Evolutionary conservation across 2,888 invertebrate species (phyloP), one percentile per base, ranked within the genome.

Genomic region (Unio pictorum): DNA sequence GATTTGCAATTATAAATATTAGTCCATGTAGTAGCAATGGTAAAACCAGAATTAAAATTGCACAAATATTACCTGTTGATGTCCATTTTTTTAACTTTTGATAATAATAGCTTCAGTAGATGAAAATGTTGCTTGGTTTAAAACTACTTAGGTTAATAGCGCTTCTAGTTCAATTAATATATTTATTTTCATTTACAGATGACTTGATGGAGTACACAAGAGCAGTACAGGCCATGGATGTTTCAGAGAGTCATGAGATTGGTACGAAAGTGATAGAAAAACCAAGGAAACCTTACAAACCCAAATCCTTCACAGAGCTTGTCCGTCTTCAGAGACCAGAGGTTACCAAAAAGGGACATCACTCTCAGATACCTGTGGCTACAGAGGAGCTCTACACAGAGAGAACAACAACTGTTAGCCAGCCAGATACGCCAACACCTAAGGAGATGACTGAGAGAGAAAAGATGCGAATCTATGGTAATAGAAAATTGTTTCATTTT

Each of bases 281-380:
- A 55, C 74, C 72, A 8, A 61, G 71, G 61, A 81, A 80, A 71
- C 72, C 75, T 4, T 81, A 72, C 77, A 85, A 82, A 70, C 79
- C 75, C 20, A 87, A 85, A 72, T 78, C 87, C 11, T 85, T 81
- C 70, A 82, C 80, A 56, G 78, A 86, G 55, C 60, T 88, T 63
- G 89, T 89, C 7, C 73, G 81, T 45, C 66, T 88, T 55, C 89
- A 88, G 75, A 75, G 86, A 26, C 89, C 89, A 20, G 86, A 87
- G 66, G 73, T 80, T 7, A 88, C 87, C 7, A 79, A 86, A 58
- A 85, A 84, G 71, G 55, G 59, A 54, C 28, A 56, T n/a, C 7
- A 55, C 55, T 55, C 28, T 55, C 59, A 59, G 59, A 62, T 57
- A 28, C 63, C n/a, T 7, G 30, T 58, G 67, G 34, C 1, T 71